Conservation (phyloP, 2,113 vertebrate species). For the Solea solea region DNA sequence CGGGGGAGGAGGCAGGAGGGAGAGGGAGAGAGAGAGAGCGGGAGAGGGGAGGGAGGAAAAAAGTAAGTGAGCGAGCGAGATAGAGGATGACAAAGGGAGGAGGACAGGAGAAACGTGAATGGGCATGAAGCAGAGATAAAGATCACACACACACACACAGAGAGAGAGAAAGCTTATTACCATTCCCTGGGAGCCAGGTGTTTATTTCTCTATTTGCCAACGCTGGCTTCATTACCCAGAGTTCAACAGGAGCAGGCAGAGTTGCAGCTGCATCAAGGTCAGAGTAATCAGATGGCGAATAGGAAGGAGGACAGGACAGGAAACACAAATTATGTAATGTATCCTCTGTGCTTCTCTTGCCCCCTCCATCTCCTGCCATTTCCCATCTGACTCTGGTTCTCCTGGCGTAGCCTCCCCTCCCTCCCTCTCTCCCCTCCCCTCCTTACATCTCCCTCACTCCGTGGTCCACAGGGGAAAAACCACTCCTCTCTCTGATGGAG, state of each 20-base stretch:
- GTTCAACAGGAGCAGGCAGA: conserved; percentile 71
- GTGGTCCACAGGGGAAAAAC: conserved; percentile 79
- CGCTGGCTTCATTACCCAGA: conserved; percentile 73
- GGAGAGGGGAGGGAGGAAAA: not conserved
- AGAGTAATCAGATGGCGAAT: conserved; percentile 67
- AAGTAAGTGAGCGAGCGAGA: conserved; percentile 40
- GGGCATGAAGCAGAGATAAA: conserved; percentile 48
- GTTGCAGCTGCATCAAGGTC: conserved; percentile 69
- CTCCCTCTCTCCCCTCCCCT: not conserved
- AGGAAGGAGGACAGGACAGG: conserved; percentile 45
- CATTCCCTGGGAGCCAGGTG: conserved; percentile 68
- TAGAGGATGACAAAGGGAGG: conserved; percentile 46
- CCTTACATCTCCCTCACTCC: not conserved
- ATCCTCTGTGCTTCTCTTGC: conserved; percentile 37
- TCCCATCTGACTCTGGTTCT: conserved; percentile 35
- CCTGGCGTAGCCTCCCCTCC: not conserved
- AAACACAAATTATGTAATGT: conserved; percentile 68
- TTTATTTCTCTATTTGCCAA: conserved; percentile 78
- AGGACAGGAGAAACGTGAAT: conserved; percentile 63
- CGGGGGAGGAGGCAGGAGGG: not conserved
- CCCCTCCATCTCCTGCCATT: conserved; percentile 44
- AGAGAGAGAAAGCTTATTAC: conserved; percentile 45
- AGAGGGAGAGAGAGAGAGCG: not conserved
- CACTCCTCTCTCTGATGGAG: conserved; percentile 51
- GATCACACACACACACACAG: conserved; percentile 25